Base-by-base conservation (phyloP, 2,888 invertebrate genomes). In the Luperina testacea region DNA sequence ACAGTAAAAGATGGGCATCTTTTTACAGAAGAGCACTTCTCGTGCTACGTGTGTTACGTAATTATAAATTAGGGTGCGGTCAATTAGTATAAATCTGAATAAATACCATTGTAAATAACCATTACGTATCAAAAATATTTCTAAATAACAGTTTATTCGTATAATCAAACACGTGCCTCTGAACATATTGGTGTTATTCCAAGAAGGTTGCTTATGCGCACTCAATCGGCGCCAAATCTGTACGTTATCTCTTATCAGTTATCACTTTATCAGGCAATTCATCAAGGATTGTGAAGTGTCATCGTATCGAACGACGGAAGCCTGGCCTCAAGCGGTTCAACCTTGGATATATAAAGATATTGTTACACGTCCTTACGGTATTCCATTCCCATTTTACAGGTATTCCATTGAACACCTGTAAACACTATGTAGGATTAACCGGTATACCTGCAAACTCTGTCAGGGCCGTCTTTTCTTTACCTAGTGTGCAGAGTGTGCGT, bases 191-290 rank as follows among this genome's bases (percentile, higher is more conserved):
- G 11, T 51, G 42, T 59, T 68, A 73, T 81, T 87, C 87, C 65
- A 67, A 84, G 84, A 84, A 76, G 65, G 75, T 75, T 51, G 69
- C 63, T 5, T 53, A 53, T 57, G 53, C 74, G 79, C 57, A 80
- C 81, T 85, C 75, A 85, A 77, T 85, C 68, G 75, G 70, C 75
- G 74, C 72, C 82, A 88, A 88, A 88, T 88, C 86, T 88, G 69
- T 48, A 7, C 68, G n/a, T 48, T 80, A 80, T 84, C 68, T 48
- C 38, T 84, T 84, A 79, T 83, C 83, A 61, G 69, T 67, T 84
- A 84, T 59, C 57, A 59, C n/a, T 13, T 59, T 59, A 59, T 71
- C 87, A 51, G 32, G 13, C 69, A 64, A 81, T 81, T 67, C 63
- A 76, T 87, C 72, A 67, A 75, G 75, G 72, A 88, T 42, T 65